Evolutionary conservation across 2,113 vertebrate genomes (phyloP).

Genomic region (Zosterops pallidus): DNA sequence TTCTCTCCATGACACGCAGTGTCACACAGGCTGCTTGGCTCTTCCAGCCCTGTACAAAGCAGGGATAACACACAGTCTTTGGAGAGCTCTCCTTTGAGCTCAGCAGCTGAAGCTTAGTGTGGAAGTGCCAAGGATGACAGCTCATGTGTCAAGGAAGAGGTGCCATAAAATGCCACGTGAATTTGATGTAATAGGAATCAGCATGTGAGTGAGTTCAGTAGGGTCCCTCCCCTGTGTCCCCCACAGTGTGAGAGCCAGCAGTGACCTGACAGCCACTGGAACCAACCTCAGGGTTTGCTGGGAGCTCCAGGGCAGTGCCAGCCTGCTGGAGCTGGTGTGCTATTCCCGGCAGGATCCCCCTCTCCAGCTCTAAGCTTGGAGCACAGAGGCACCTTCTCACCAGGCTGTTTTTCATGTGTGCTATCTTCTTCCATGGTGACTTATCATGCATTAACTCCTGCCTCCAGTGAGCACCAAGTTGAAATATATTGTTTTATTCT

Average conservation of each 20-base stretch:
- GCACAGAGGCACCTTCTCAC: not conserved
- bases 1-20: not conserved
- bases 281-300: not conserved
- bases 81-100: not conserved
- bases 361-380: not conserved
- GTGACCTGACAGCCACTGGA: not conserved
- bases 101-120: not conserved
- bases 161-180: not conserved
- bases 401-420: not conserved
- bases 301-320: not conserved
- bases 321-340: not conserved
- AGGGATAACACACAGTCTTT: not conserved
- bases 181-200: not conserved
- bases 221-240: not conserved
- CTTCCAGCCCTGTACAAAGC: not conserved
- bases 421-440: not conserved
- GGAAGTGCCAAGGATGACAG: not conserved
- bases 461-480: not conserved
- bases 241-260: not conserved
- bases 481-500: not conserved
- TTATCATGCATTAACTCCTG: not conserved
- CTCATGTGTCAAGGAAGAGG: not conserved
- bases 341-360: not conserved
- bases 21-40: not conserved
- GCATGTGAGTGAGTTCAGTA: not conserved